Percentiles rank a stretch among this genome's conserved stretches.
These are phyloP conservation scores for Rhinichthys klamathensis DNA, from an alignment of 2,113 vertebrate genomes.

Conservation along the genomic window DNA sequence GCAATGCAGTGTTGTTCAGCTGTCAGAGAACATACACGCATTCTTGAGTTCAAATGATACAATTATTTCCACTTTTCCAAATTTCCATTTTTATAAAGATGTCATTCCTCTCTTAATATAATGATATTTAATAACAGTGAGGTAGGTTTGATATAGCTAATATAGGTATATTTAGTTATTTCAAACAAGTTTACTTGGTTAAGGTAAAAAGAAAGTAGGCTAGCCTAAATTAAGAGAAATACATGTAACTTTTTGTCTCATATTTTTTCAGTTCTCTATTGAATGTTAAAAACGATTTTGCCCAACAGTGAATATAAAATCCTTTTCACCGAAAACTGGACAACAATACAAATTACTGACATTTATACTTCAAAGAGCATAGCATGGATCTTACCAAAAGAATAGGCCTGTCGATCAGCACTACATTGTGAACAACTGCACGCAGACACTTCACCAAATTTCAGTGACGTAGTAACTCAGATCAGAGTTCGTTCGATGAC, in stretches of 20 bases:
- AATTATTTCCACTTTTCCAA: background rate
- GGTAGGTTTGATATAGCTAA: background rate
- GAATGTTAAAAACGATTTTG: background rate
- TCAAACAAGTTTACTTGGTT: background rate
- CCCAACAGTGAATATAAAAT: background rate
- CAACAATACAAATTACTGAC: background rate
- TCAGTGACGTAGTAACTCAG: background rate
- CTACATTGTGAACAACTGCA: background rate
- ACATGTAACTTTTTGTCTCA: background rate
- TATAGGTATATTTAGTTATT: background rate
- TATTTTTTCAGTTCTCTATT: background rate
- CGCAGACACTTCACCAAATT: background rate
- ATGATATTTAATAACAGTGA: background rate
- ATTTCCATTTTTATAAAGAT: background rate
- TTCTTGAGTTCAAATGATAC: background rate
- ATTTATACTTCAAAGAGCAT: background rate
- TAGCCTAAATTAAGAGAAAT: background rate
- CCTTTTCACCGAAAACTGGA: background rate
- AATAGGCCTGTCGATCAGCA: background rate
- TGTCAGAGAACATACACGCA: background rate
- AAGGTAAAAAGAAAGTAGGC: background rate
- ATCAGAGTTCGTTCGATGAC: slow-evolving; percentile 7
- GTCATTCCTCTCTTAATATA: background rate
- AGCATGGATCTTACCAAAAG: background rate
- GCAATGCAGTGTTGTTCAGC: background rate